Percentiles rank a stretch among this genome's conserved stretches.
Evolutionary conservation across 92 coral and sea anemone species (phyloP).

Genomic region (Montipora capitata): DNA sequence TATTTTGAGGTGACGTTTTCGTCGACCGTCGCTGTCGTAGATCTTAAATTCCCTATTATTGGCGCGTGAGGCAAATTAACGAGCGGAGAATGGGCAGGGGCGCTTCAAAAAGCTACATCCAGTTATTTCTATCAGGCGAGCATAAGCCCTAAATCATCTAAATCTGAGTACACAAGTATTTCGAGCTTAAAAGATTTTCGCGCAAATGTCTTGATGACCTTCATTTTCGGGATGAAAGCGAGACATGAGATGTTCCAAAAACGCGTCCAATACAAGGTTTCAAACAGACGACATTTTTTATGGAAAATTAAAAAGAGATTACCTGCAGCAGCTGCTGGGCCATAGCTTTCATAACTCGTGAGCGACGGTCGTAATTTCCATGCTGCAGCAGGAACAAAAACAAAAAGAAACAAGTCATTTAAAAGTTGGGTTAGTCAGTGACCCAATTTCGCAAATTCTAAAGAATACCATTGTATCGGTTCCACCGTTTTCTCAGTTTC

Average conservation of each 20-base stretch:
- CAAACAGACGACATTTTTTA: neutral
- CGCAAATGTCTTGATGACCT: too few relatives aligned
- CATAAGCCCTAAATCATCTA: too few relatives aligned
- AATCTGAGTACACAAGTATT: too few relatives aligned
- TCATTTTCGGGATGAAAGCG: neutral
- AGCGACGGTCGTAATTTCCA: slow-evolving; percentile 80
- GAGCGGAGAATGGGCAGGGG: too few relatives aligned
- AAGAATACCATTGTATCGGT: neutral
- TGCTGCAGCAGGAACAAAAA: slow-evolving; percentile 15
- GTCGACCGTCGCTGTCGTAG: too few relatives aligned
- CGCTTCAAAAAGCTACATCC: neutral
- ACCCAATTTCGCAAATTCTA: neutral
- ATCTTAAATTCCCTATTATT: too few relatives aligned
- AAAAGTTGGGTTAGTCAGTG: neutral
- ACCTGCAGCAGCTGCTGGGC: slow-evolving; percentile 97
- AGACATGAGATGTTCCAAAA: neutral
- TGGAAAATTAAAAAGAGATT: neutral
- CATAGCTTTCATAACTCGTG: slow-evolving; percentile 97
- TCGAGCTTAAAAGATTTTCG: too few relatives aligned
- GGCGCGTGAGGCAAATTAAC: too few relatives aligned
- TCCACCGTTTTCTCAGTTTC: too few relatives aligned
- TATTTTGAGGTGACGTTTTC: too few relatives aligned
- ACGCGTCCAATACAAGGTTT: neutral
- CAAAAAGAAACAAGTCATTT: neutral
- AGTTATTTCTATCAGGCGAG: neutral